These are phyloP conservation scores for Thyatira batis DNA, from an alignment of 2,888 invertebrate genomes.

Conservation along the genomic window DNA sequence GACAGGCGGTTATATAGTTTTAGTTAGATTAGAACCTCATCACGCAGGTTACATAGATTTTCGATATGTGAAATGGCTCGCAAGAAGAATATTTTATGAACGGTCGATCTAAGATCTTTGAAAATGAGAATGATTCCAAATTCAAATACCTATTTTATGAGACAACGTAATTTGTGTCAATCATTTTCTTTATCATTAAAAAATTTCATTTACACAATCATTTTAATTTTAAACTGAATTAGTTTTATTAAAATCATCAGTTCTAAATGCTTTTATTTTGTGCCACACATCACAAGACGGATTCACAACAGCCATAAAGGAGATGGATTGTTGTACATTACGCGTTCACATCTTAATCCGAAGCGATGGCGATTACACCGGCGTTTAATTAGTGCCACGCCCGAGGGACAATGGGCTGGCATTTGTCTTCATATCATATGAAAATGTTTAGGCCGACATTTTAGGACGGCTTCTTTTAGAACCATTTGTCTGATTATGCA, in stretches of 20 bases:
- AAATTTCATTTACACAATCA: too few relatives aligned
- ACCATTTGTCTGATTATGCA: not conserved
- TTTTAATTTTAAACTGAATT: too few relatives aligned
- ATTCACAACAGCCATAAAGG: constrained; percentile 61
- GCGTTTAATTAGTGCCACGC: constrained; percentile 69
- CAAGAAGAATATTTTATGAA: too few relatives aligned
- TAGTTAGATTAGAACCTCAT: too few relatives aligned
- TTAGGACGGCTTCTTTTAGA: not conserved
- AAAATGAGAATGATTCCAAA: too few relatives aligned
- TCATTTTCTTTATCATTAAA: too few relatives aligned
- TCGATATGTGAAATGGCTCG: too few relatives aligned
- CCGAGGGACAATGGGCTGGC: constrained; percentile 59
- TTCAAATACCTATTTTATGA: too few relatives aligned
- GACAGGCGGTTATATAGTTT: constrained; percentile 10
- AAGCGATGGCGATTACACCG: constrained; percentile 62
- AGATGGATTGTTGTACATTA: constrained; percentile 75
- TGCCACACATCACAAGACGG: constrained; percentile 33
- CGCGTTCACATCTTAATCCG: constrained; percentile 72
- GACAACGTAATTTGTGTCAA: too few relatives aligned
- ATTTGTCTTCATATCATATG: constrained; percentile 52
- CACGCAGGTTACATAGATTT: too few relatives aligned
- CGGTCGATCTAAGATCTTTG: too few relatives aligned
- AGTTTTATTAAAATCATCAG: not conserved
- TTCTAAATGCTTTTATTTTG: constrained; percentile 23
- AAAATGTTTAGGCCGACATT: constrained; percentile 19